Evolutionary conservation across 1,140 invertebrate species (phyloP), one percentile per base, ranked within the genome.

Genomic region (Danaus plexippus): DNA sequence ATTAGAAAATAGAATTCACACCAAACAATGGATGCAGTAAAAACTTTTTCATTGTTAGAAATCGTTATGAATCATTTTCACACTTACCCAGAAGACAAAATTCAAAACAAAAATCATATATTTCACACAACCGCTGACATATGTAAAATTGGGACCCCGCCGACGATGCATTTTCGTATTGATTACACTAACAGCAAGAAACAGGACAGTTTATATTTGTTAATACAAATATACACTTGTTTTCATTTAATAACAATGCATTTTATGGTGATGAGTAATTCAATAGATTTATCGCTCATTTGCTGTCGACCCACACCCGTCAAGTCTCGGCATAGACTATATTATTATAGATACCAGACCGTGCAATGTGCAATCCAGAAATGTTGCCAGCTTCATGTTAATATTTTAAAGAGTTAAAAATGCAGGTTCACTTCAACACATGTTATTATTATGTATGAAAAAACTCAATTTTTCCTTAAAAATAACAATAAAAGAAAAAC

Each of bases 31-130:
- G 44, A 45, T 45, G 44, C 12, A 7, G 12, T 45, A 45, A n/a
- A 45, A 45, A 45, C 6, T 32, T 32, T 32, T 32, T 32, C 22
- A 32, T 32, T 32, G 22, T 32, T 32, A 32, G 22, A 32, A 32
- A 32, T 32, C 22, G 5, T 47, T 40, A 48, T 10, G 12, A 18
- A 42, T 11, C 11, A 43, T 11, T 49, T 11, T 9, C 13, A 51
- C 43, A 71, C 92, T 91, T 86, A 95, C 95, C 96, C 95, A 97
- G 87, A 97, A 96, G 62, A 96, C 88, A 83, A 97, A 96, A 88
- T 97, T 97, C 57, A 97, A 89, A 77, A 96, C 89, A 87, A 97
- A 97, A 80, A 97, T 96, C 89, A 96, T 93, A 77, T 97, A 97
- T 86, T 97, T 97, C 9, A 96, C 94, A 84, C 94, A 96, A n/a